Base-by-base conservation (phyloP, 2,113 vertebrate genomes). In the Hipposideros armiger region DNA sequence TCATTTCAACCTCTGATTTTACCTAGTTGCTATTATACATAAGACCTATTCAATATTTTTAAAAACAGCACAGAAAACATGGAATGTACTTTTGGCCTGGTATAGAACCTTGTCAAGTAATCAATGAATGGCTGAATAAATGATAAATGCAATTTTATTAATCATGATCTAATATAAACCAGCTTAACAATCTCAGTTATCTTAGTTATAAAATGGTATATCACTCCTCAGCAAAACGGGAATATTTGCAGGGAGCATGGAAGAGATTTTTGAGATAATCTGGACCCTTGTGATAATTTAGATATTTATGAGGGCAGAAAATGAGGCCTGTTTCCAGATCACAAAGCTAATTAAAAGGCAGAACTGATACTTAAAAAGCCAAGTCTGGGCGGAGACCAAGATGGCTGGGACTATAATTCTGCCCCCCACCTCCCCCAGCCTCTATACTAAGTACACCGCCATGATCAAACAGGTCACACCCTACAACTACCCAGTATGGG, bases 261-360 rank as follows among this genome's bases (percentile, higher is more conserved):
- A 70, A 50, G 32, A 54, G 7, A 85, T 54, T 42, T 42, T 64
- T 88, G 72, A 74, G 28, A 84, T 52, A 73, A 88, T 69, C 32
- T 84, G 24, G 6, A 73, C 42, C 77, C 76, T 72, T 66, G 40
- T 83, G 50, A 66, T 47, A 90, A 66, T 60, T 32, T 54, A 78
- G 16, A 50, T 62, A 88, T 45, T 78, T 83, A 67, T 11, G 58
- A 42, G 22, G 5, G 10, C 20, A 80, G 54, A 90, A 91, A 85
- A 60, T 15, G 9, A 95, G 50, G 32, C 16, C 30, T 77, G 20
- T 88, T 93, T 87, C 58, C 60, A 64, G 73, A 11, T 82, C 47
- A 92, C 42, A 92, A 60, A 84, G 62, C 52, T 73, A 92, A 69
- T 67, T 50, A 84, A 80, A 82, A 77, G 56, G n/a, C 42, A 95